Evolutionary conservation across 2,888 invertebrate genomes (phyloP).

Genomic region (Marasmarcha lunaedactyla): DNA sequence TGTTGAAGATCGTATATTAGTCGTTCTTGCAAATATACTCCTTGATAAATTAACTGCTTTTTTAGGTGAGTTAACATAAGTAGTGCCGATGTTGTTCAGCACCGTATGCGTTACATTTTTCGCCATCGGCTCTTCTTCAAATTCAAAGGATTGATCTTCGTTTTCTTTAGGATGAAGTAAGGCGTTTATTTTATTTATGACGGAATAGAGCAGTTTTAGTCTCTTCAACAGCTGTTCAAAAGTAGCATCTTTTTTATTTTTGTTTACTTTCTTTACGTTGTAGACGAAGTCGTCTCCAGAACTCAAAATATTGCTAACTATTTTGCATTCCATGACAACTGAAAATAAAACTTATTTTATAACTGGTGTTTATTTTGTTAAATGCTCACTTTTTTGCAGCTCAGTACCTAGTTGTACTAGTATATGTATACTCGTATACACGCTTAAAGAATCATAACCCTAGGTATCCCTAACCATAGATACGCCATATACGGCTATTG

Average conservation of each 20-base stretch:
- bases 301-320: conserved; percentile 42
- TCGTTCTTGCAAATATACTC: conserved; percentile 42
- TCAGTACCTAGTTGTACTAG: too few species aligned
- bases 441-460: too few species aligned
- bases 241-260: conserved; percentile 23
- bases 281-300: conserved; percentile 28
- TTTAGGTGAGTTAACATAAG: conserved; percentile 32
- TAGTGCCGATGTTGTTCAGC: conserved; percentile 21
- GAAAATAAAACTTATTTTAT: conserved; percentile 20
- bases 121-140: conserved; percentile 20
- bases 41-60: conserved; percentile 30
- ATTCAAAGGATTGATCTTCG: conserved; percentile 36
- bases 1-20: conserved; percentile 32
- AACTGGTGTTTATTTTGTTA: too few species aligned
- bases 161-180: conserved; percentile 43
- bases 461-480: too few species aligned
- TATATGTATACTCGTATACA: too few species aligned
- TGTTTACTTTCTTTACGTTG: conserved; percentile 24
- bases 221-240: conserved; percentile 41
- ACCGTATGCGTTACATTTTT: conserved; percentile 40
- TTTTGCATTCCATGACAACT: conserved; percentile 53
- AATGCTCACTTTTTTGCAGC: neutral
- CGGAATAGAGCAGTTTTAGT: conserved; percentile 45
- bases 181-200: conserved; percentile 38
- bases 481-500: too few species aligned